Conservation (phyloP, 64 coral and sea anemone genomes). For the Dendronephthya gigantea region DNA sequence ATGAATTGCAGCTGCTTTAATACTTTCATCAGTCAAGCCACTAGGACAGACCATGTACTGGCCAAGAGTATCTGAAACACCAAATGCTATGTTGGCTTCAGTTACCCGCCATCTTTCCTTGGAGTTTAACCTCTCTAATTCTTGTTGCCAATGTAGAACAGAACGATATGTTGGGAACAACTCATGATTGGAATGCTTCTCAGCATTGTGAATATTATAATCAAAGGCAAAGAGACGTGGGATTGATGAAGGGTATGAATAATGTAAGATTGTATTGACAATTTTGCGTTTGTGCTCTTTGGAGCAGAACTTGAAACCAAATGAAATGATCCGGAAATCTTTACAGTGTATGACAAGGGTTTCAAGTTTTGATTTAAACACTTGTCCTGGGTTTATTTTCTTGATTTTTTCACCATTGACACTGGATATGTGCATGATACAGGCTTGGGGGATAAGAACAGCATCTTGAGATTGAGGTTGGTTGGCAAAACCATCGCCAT, state of each 20-base stretch:
- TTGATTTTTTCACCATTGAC: slow-evolving; percentile 62
- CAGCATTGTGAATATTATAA: slow-evolving; percentile 23
- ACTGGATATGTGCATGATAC: slow-evolving; percentile 60
- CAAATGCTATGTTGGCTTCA: slow-evolving; percentile 65
- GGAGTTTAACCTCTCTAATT: slow-evolving; percentile 57
- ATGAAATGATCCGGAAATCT: slow-evolving; percentile 79
- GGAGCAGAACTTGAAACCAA: slow-evolving; percentile 82
- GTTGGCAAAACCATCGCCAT: slow-evolving; percentile 65
- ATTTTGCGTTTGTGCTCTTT: slow-evolving; percentile 51
- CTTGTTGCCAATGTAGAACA: slow-evolving; percentile 71
- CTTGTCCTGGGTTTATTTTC: slow-evolving; percentile 54
- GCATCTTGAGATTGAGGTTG: slow-evolving; percentile 55
- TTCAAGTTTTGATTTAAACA: slow-evolving; percentile 60
- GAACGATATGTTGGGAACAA: slow-evolving; percentile 62
- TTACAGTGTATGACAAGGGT: slow-evolving; percentile 72
- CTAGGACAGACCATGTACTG: slow-evolving; percentile 64
- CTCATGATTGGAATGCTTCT: neutral
- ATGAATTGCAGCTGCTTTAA: slow-evolving; percentile 80
- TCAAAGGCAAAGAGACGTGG: slow-evolving; percentile 72
- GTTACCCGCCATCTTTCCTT: slow-evolving; percentile 91
- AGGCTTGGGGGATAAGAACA: slow-evolving; percentile 72
- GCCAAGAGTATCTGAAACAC: slow-evolving; percentile 60
- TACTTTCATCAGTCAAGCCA: slow-evolving; percentile 66
- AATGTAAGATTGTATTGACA: slow-evolving; percentile 73
- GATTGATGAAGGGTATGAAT: slow-evolving; percentile 66